Evolutionary conservation across 2,113 vertebrate species (phyloP).

Genomic region (Xiphorhynchus elegans): DNA sequence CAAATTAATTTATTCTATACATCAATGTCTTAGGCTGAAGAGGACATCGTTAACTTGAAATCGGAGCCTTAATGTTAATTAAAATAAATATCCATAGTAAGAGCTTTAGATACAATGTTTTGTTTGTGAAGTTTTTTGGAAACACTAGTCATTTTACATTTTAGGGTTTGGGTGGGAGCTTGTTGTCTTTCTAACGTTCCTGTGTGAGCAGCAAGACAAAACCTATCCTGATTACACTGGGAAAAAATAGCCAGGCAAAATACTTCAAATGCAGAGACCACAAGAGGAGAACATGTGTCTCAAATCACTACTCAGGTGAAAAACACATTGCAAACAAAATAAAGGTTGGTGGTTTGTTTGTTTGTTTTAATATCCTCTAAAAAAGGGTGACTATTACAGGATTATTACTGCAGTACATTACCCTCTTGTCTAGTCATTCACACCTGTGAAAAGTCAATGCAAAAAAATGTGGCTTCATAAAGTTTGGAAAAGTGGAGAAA

Average conservation of each 20-base stretch:
- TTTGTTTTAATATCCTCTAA: not conserved
- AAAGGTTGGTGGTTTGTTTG: not conserved
- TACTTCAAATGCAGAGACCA: not conserved
- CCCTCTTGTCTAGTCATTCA: not conserved
- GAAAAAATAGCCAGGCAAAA: not conserved
- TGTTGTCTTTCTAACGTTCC: not conserved
- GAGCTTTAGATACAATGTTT: not conserved
- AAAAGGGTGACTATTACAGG: not conserved
- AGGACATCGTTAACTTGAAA: not conserved
- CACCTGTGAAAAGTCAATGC: not conserved
- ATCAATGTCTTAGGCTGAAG: not conserved
- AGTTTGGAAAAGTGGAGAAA: not conserved
- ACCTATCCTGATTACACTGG: not conserved
- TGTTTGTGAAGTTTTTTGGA: not conserved
- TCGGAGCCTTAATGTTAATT: not conserved
- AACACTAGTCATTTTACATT: not conserved
- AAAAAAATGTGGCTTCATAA: not conserved
- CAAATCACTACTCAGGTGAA: not conserved
- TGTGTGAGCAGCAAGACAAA: not conserved
- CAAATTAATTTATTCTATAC: not conserved
- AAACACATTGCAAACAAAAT: not conserved
- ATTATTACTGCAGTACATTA: not conserved
- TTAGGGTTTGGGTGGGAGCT: not conserved
- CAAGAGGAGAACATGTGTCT: not conserved
- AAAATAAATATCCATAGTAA: not conserved